These are phyloP conservation scores for Drosophila kokeensis DNA, from an alignment of 2,888 invertebrate species.

Conservation along the genomic window DNA sequence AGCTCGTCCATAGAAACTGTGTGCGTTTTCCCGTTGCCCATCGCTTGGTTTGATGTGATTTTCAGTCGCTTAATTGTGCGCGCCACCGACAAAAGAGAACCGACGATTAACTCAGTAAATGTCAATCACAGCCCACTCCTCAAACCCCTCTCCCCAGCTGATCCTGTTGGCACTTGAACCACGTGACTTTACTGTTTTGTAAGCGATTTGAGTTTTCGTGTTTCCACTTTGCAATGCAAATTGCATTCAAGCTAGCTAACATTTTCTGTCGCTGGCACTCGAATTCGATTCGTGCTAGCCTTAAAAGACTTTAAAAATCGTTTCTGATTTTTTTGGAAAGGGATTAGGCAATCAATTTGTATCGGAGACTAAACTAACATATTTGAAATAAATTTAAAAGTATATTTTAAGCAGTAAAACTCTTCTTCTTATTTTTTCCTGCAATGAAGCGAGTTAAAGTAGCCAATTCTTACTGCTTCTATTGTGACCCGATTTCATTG, in stretches of 20 bases:
- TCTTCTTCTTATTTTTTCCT: neutral
- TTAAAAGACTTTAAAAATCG: neutral
- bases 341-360: neutral
- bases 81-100: slow-evolving; percentile 47
- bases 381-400: neutral
- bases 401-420: neutral
- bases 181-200: slow-evolving; percentile 5
- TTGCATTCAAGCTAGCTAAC: slow-evolving; percentile 7
- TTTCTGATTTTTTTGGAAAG: slow-evolving; percentile 2
- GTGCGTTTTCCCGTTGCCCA: slow-evolving; percentile 10
- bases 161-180: slow-evolving; percentile 8
- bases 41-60: slow-evolving; percentile 45
- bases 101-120: slow-evolving; percentile 11
- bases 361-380: neutral
- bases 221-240: slow-evolving; percentile 11
- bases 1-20: neutral
- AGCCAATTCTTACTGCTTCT: neutral
- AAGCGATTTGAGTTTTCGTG: slow-evolving; percentile 1
- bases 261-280: neutral
- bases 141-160: neutral
- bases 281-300: slow-evolving; percentile 1
- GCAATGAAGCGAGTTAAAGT: neutral
- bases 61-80: slow-evolving; percentile 67
- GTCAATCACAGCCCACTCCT: slow-evolving; percentile 9
- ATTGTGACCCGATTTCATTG: slow-evolving; percentile 1